Evolutionary conservation across 2,113 vertebrate species (phyloP).

Genomic region (Melanocharis versteri): DNA sequence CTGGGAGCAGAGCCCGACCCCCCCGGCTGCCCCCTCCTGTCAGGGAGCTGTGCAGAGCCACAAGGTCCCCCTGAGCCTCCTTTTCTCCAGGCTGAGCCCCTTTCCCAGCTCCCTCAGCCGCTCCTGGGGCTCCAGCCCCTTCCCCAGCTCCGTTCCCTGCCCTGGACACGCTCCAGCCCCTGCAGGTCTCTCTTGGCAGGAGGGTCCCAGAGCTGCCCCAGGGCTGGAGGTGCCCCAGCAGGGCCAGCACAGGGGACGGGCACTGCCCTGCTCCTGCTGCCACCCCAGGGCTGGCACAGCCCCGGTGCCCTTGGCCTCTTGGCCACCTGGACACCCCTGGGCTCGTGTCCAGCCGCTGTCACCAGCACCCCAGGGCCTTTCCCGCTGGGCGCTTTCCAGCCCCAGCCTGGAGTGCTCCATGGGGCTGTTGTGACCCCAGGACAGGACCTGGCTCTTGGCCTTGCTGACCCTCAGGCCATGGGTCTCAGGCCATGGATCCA

Average conservation of each 20-base stretch:
- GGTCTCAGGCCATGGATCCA: not conserved
- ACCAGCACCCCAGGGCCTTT: not conserved
- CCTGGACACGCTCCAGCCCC: not conserved
- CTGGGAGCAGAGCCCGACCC: not conserved
- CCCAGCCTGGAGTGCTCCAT: fast-evolving
- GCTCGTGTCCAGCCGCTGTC: fast-evolving
- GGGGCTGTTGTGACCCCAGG: not conserved
- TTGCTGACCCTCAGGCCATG: not conserved
- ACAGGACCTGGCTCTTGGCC: not conserved
- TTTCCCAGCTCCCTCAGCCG: not conserved
- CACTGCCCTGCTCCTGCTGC: not conserved
- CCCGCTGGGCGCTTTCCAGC: not conserved
- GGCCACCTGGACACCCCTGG: not conserved
- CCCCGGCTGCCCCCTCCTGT: not conserved
- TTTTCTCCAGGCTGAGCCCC: too few species aligned
- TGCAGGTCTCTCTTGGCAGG: not conserved
- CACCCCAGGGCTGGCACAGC: not conserved
- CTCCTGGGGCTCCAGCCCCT: not conserved
- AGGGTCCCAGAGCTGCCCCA: not conserved
- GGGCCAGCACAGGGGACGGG: not conserved
- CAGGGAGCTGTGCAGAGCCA: not conserved
- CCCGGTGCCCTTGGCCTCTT: not conserved
- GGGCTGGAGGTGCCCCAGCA: not conserved
- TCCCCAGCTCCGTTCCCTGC: not conserved
- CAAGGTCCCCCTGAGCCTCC: not conserved